These are phyloP conservation scores for Heterodera filipjevi DNA, from an alignment of 2,888 invertebrate species.

Conservation along the genomic window DNA sequence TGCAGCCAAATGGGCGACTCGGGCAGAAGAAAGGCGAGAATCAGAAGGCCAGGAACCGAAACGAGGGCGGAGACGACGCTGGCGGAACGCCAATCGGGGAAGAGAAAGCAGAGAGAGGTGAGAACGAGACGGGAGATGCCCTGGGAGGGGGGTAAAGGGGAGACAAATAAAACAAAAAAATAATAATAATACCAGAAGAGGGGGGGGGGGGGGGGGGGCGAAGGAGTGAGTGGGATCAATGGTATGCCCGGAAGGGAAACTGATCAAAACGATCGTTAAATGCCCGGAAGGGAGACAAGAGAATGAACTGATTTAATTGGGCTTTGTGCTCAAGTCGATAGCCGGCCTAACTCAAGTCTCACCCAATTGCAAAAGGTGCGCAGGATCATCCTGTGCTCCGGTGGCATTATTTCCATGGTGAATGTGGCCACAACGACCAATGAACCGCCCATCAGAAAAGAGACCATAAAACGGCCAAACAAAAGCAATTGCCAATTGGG, in stretches of 20 bases:
- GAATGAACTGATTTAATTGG: too few species aligned
- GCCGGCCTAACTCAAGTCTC: neutral
- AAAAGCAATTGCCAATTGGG: constrained; percentile 33
- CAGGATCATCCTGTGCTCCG: constrained; percentile 59
- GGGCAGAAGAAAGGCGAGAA: constrained; percentile 55
- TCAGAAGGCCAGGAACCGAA: constrained; percentile 52
- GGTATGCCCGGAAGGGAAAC: too few species aligned
- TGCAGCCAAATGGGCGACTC: constrained; percentile 62
- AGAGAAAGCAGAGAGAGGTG: constrained; percentile 50
- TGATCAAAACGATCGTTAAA: too few species aligned
- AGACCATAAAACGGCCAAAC: constrained; percentile 40
- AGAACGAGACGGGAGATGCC: constrained; percentile 47
- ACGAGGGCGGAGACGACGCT: constrained; percentile 48
- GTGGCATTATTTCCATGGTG: constrained; percentile 60
- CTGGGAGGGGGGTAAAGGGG: constrained; percentile 11
- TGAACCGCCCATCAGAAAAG: constrained; percentile 49
- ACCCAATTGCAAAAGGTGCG: constrained; percentile 62
- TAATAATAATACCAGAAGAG: too few species aligned
- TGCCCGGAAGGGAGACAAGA: too few species aligned
- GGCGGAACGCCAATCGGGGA: constrained; percentile 56
- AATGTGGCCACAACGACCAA: constrained; percentile 58
- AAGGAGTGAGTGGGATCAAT: too few species aligned
- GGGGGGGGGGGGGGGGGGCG: too few species aligned
- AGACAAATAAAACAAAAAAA: too few species aligned
- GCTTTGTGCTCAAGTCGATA: neutral